Evolutionary conservation across 2,888 invertebrate genomes (phyloP), one percentile per base, ranked within the genome.

Genomic region (Dicyrtoma fusca): DNA sequence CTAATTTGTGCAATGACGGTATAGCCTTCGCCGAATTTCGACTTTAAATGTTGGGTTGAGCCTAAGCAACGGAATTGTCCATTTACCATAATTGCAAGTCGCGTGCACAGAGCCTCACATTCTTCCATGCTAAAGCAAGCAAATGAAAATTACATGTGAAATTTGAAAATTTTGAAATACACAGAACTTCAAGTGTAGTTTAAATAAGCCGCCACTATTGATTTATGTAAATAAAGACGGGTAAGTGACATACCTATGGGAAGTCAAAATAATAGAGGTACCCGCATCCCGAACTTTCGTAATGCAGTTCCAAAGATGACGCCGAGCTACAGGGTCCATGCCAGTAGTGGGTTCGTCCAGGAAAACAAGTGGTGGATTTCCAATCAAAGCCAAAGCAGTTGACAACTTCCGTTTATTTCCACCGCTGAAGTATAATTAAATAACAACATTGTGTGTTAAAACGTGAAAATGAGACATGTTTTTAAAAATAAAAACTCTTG

Each of bases 31-130:
- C 87, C 89, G 83, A 89, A 92, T 84, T 91, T 92, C 81, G 88
- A 88, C 82, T 92, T 92, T 65, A 92, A 85, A 81, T 91, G 89
- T 78, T 91, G 90, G 74, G 90, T 88, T 4, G 90, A 89, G 62
- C 92, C 92, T 57, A 91, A 85, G 79, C 90, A 91, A 81, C 88
- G 87, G 82, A 92, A 89, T 78, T 87, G 86, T 0, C 92, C 92
- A 82, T 90, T 89, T 68, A 91, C 92, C 92, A 92, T 92, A 74
- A 92, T 90, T 44, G 90, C 91, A 80, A 92, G 84, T 10, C 92
- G 86, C n/a, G n/a, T n/a, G n/a, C n/a, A n/a, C n/a, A n/a, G n/a
- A n/a, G n/a, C n/a, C n/a, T n/a, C n/a, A n/a, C 92, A 92, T 85
- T 94, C 93, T 82, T 93, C 92, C 92, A 94, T 92, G 81, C 92